These are phyloP conservation scores for Hemiprocne comata DNA, from an alignment of 2,113 vertebrate species.

Conservation along the genomic window DNA sequence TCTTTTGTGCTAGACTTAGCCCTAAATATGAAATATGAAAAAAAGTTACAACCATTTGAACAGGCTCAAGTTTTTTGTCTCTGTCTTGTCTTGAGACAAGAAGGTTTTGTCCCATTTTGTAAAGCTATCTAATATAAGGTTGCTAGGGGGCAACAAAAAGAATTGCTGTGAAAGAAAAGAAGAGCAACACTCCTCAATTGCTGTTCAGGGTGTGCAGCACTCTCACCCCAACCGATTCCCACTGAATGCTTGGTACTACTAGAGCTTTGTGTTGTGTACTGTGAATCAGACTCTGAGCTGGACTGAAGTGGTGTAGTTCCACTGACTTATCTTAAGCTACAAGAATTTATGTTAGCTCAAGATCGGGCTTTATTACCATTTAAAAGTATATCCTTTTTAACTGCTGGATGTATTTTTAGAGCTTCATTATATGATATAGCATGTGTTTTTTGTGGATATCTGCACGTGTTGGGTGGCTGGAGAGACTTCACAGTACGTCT, in stretches of 20 bases:
- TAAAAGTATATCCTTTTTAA: not conserved
- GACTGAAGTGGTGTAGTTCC: not conserved
- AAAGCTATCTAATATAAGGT: not conserved
- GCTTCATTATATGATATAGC: not conserved
- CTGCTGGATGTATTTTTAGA: not conserved
- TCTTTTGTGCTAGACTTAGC: not conserved
- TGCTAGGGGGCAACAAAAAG: not conserved
- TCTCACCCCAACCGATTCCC: too few species aligned
- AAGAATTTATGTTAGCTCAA: not conserved
- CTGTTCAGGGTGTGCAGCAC: not conserved
- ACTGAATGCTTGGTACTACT: not conserved
- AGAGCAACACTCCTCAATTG: not conserved
- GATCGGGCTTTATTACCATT: not conserved
- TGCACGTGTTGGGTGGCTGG: not conserved
- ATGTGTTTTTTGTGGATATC: not conserved
- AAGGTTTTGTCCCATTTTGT: not conserved
- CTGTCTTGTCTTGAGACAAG: not conserved
- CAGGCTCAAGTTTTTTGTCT: not conserved
- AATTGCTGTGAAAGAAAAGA: not conserved
- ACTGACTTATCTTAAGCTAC: not conserved
- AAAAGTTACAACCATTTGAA: not conserved
- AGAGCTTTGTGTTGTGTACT: not conserved
- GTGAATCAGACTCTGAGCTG: not conserved
- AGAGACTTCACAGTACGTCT: not conserved
- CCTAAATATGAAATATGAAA: not conserved